phyloP scores from a whole-genome alignment of 2,797 vertebrate species.

The Natrix natrix region DNA sequence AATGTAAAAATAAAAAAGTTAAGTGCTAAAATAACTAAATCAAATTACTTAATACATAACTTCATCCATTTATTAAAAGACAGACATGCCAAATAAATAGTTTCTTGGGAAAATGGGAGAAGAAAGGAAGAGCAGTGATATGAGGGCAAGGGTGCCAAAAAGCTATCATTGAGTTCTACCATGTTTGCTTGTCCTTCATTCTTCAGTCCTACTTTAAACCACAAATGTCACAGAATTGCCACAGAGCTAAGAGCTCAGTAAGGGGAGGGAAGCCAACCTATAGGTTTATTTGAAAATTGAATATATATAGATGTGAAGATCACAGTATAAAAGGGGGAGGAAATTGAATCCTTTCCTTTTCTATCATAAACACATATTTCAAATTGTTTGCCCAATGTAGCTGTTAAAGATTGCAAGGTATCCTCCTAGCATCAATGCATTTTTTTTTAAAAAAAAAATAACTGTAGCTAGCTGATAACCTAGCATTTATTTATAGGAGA shows the following conservation, averaged over 20 bases:
- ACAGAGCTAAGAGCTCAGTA: not conserved
- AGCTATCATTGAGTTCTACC: not conserved
- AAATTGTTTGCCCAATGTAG: not conserved
- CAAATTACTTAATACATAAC: not conserved
- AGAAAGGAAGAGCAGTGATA: not conserved
- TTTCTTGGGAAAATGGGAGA: not conserved
- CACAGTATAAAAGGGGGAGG: not conserved
- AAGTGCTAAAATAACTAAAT: not conserved
- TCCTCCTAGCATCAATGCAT: not conserved
- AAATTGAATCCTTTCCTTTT: not conserved
- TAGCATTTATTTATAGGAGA: too few relatives aligned
- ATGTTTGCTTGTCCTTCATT: not conserved
- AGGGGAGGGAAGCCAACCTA: not conserved
- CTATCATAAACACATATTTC: not conserved
- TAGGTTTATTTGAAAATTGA: not conserved
- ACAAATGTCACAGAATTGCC: not conserved
- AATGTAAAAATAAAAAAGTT: slow-evolving; percentile 1
- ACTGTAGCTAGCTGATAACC: not conserved
- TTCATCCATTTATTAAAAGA: not conserved
- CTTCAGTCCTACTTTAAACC: not conserved
- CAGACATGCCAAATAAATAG: slow-evolving; percentile 10
- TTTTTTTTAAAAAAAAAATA: not conserved
- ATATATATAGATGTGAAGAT: not conserved
- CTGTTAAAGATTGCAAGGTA: not conserved
- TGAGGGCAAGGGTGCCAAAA: not conserved